Evolutionary conservation across 1,140 invertebrate genomes (phyloP).

Genomic region (Pantala flavescens): DNA sequence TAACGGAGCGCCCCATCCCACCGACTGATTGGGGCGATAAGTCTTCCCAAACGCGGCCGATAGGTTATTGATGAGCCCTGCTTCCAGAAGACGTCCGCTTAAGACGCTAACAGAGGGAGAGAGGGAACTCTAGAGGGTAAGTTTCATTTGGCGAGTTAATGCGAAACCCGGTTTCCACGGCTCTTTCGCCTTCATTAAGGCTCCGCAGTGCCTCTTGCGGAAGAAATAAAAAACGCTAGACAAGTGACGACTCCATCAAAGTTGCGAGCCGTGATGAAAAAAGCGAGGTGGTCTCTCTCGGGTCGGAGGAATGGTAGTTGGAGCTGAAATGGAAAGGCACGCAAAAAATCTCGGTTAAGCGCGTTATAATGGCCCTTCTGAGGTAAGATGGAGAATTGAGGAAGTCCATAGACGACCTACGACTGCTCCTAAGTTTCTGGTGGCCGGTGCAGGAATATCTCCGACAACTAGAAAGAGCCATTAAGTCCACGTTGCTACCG

Average conservation of each 20-base stretch:
- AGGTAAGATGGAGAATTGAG: not conserved
- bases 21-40: too few species aligned
- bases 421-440: too few species aligned
- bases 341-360: not conserved
- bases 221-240: not conserved
- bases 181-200: slow-evolving; percentile 5
- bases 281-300: not conserved
- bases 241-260: slow-evolving; percentile 4
- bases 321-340: not conserved
- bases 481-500: too few species aligned
- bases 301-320: not conserved
- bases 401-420: too few species aligned
- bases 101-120: not conserved
- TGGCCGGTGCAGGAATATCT: too few species aligned
- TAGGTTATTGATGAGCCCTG: too few species aligned
- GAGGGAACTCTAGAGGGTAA: not conserved
- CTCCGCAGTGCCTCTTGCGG: not conserved
- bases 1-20: too few species aligned
- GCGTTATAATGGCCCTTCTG: not conserved
- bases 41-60: too few species aligned
- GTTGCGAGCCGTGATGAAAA: not conserved
- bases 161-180: not conserved
- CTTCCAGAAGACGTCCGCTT: too few species aligned
- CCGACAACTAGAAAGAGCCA: too few species aligned
- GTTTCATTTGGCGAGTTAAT: slow-evolving; percentile 1